Base-by-base conservation (phyloP, 2,113 vertebrate genomes). In the Motacilla tschutschensis region DNA sequence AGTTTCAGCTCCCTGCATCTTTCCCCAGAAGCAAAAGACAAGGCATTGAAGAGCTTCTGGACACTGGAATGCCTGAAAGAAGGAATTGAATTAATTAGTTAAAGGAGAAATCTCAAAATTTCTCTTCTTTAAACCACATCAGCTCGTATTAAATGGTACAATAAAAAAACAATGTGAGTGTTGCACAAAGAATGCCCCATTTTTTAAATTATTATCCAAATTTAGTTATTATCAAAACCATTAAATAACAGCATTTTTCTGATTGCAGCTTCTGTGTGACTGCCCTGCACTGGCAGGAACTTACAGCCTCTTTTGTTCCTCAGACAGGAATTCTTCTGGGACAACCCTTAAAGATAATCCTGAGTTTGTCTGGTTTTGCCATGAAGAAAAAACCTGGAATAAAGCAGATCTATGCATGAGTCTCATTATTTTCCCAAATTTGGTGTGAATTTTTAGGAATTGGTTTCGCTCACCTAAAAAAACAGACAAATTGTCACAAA, bases 241-340 rank as follows among this genome's bases (percentile, higher is more conserved):
- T 4, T 8, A 24, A 83, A 9, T 9, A 25, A 48, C 21, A 69
- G 44, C 21, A 35, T 36, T 81, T 63, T 54, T 43, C 28, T 55
- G 43, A 35, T 2, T n/a, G 72, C 10, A 72, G 19, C 3, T 54
- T 14, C 25, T 3, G 15, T 22, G 17, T 9, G 60, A 82, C 5
- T 41, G 17, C 41, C 50, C 24, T 70, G 25, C 60, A 84, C 43
- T 21, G 29, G 47, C 59, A 92, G 35, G n/a, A 79, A 97, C 97
- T 98, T 95, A 99, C 99, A 98, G 93, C 93, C 87, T 98, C 86
- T 91, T 98, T 83, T 98, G 98, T 87, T 98, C 98, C 81, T 93
- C 93, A 69, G 96, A 97, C 88, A 99, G 96, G 53, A 97, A 97
- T 53, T 97, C 97, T 40, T 97, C 96, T 73, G 97, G 97, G 94